Conservation (phyloP, 2,888 invertebrate genomes). For the Machimus atricapillus region DNA sequence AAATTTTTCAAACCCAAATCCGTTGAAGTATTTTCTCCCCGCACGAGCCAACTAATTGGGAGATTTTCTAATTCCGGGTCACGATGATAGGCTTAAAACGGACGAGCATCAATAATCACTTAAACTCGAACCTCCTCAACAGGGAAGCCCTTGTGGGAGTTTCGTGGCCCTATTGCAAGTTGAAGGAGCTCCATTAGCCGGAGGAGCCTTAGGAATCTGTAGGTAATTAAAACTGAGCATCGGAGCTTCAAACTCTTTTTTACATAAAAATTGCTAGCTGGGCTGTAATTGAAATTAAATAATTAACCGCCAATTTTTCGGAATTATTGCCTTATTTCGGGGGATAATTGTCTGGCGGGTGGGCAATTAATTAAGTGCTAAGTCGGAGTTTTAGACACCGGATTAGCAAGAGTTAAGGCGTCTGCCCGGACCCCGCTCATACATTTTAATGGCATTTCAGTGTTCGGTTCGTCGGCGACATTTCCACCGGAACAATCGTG, state of each 20-base stretch:
- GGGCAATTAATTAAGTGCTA: conserved; percentile 44
- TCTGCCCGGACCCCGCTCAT: neutral
- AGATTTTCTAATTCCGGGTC: neutral
- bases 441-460: conserved; percentile 19
- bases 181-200: neutral
- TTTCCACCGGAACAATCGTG: conserved; percentile 9
- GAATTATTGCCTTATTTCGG: conserved; percentile 7
- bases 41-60: neutral
- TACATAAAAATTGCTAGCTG: neutral
- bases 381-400: conserved; percentile 38
- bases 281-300: conserved; percentile 16
- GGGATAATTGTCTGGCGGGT: neutral
- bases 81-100: neutral
- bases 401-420: conserved; percentile 39
- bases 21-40: neutral
- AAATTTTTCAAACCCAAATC: neutral
- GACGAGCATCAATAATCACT: neutral
- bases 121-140: neutral
- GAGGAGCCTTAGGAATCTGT: neutral
- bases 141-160: neutral
- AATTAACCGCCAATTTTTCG: conserved; percentile 15
- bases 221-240: neutral
- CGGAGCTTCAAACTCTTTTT: neutral
- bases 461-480: neutral
- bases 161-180: neutral